Percentiles rank a stretch among this genome's conserved stretches.
These are phyloP conservation scores for Conomelus anceps DNA, from an alignment of 2,888 invertebrate genomes.

Conservation along the genomic window DNA sequence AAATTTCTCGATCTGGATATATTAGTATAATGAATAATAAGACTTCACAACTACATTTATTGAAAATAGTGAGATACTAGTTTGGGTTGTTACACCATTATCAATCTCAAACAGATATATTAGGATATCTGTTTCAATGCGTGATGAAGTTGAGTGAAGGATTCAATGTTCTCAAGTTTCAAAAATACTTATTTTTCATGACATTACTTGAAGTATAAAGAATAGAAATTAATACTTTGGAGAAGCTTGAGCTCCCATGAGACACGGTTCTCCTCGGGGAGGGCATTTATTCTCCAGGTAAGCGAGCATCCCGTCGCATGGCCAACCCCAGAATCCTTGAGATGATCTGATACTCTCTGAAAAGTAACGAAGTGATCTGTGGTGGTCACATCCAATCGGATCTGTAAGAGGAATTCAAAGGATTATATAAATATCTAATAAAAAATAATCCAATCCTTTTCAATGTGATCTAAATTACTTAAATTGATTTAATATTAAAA, in stretches of 20 bases:
- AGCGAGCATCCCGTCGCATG: conserved; percentile 41
- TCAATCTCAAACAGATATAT: too few relatives aligned
- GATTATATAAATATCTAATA: background rate
- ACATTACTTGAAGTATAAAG: background rate
- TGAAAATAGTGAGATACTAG: too few relatives aligned
- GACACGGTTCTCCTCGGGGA: conserved; percentile 10
- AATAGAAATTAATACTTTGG: conserved; percentile 27
- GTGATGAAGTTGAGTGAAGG: too few relatives aligned
- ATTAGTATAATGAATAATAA: too few relatives aligned
- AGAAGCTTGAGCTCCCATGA: conserved; percentile 33
- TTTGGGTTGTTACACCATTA: too few relatives aligned
- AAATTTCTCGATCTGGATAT: too few relatives aligned
- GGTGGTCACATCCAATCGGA: conserved; percentile 49
- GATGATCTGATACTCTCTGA: conserved; percentile 56
- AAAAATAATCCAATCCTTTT: background rate
- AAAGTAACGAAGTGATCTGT: conserved; percentile 56
- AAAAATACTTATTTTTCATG: too few relatives aligned
- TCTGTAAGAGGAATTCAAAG: conserved; percentile 21
- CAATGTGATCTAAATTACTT: background rate
- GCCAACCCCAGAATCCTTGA: conserved; percentile 62
- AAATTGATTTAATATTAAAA: too few relatives aligned
- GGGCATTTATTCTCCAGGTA: conserved; percentile 27
- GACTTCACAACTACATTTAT: too few relatives aligned
- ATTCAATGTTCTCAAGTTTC: too few relatives aligned
- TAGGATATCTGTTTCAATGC: too few relatives aligned